Evolutionary conservation across 2,113 vertebrate genomes (phyloP).

Genomic region (Mugil cephalus): DNA sequence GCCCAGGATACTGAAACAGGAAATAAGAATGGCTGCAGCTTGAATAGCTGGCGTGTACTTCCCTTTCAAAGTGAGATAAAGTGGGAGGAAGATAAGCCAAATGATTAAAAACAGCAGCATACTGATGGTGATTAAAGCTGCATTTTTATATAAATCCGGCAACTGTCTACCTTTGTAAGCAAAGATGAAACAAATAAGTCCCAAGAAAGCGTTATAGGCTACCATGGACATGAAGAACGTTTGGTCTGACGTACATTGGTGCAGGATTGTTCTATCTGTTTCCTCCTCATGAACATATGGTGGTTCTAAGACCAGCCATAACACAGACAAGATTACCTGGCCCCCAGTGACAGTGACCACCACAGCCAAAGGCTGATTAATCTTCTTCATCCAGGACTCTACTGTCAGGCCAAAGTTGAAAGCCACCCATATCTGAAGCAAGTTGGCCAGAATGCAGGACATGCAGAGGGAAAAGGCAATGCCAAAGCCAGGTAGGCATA

Average conservation of each 20-base stretch:
- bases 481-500: conserved; percentile 63
- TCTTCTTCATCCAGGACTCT: conserved; percentile 40
- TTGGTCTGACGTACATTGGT: conserved; percentile 14
- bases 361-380: conserved; percentile 57
- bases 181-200: conserved; percentile 64
- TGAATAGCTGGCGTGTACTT: conserved; percentile 84
- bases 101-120: conserved; percentile 71
- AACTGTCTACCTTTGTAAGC: conserved; percentile 66
- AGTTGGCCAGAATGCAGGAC: conserved; percentile 77
- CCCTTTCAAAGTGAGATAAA: conserved; percentile 81
- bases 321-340: conserved; percentile 58
- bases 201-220: conserved; percentile 56
- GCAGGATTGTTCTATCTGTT: not conserved
- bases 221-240: conserved; percentile 44
- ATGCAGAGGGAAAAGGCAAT: conserved; percentile 68
- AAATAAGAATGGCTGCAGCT: conserved; percentile 87
- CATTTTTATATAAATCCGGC: conserved; percentile 79
- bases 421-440: conserved; percentile 72
- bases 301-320: conserved; percentile 50
- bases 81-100: conserved; percentile 88
- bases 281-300: not conserved
- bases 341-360: conserved; percentile 43
- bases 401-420: conserved; percentile 56
- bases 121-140: conserved; percentile 56
- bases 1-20: conserved; percentile 85